Evolutionary conservation across 2,113 vertebrate species (phyloP).

Genomic region (Picathartes gymnocephalus): DNA sequence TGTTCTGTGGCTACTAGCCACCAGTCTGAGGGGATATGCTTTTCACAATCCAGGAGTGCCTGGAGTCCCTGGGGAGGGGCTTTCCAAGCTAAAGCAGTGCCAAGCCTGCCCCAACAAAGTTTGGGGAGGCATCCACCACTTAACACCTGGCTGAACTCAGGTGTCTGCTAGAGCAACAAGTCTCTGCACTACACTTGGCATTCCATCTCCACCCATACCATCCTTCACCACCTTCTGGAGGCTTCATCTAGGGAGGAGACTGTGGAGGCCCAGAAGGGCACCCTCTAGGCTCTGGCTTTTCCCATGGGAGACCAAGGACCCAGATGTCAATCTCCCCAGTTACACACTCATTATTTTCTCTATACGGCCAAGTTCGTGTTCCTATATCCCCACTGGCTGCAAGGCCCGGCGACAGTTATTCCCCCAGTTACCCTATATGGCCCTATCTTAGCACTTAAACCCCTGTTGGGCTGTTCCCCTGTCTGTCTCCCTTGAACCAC

Average conservation of each 20-base stretch:
- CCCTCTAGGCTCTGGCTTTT: no score
- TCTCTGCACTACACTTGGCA: background rate
- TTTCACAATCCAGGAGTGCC: background rate
- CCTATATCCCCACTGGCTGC: no score
- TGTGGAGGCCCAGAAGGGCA: no score
- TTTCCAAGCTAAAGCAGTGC: background rate
- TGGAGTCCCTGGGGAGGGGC: background rate
- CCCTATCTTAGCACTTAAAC: no score
- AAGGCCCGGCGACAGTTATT: no score
- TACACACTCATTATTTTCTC: no score
- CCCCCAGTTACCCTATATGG: no score
- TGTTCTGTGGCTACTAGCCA: background rate
- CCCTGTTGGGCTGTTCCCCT: no score
- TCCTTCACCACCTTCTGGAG: background rate
- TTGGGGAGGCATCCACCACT: rapidly evolving
- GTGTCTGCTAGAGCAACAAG: background rate
- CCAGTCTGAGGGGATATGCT: background rate
- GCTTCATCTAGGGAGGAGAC: background rate
- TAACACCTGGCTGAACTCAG: background rate
- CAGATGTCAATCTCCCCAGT: no score
- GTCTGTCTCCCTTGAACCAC: no score
- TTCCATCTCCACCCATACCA: background rate
- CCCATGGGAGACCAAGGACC: no score
- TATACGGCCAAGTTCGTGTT: no score
- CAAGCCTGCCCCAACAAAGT: background rate